phyloP scores from a whole-genome alignment of 2,113 vertebrate genomes.

The Agapornis roseicollis region DNA sequence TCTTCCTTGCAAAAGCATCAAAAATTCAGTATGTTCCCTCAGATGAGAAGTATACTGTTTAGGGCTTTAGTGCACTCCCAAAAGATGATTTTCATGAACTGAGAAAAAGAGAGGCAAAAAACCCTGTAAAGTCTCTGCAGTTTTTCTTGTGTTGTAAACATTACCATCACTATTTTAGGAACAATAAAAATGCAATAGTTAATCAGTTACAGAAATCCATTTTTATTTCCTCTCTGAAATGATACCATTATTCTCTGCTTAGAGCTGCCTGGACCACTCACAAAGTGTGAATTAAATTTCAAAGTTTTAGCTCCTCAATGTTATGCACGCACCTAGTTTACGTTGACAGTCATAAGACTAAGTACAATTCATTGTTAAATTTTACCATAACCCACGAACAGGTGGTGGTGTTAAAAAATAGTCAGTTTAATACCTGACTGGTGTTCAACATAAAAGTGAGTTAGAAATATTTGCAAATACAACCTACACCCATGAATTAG shows the following conservation, averaged over 20 bases:
- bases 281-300: not conserved
- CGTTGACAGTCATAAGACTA: not conserved
- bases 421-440: not conserved
- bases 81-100: not conserved
- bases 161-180: not conserved
- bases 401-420: not conserved
- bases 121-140: not conserved
- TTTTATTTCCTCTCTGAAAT: not conserved
- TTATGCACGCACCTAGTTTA: not conserved
- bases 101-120: not conserved
- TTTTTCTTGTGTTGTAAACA: not conserved
- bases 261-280: not conserved
- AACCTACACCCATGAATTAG: not conserved
- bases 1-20: not conserved
- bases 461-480: not conserved
- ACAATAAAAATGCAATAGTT: not conserved
- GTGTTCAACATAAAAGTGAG: not conserved
- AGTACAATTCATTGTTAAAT: not conserved
- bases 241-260: not conserved
- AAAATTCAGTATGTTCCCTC: not conserved
- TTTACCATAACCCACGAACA: not conserved
- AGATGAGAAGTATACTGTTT: not conserved
- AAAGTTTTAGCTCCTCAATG: not conserved
- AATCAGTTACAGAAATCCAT: not conserved
- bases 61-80: not conserved